Evolutionary conservation across 2,888 invertebrate genomes (phyloP), one percentile per base, ranked within the genome.

Genomic region (Drosophila basisetae): DNA sequence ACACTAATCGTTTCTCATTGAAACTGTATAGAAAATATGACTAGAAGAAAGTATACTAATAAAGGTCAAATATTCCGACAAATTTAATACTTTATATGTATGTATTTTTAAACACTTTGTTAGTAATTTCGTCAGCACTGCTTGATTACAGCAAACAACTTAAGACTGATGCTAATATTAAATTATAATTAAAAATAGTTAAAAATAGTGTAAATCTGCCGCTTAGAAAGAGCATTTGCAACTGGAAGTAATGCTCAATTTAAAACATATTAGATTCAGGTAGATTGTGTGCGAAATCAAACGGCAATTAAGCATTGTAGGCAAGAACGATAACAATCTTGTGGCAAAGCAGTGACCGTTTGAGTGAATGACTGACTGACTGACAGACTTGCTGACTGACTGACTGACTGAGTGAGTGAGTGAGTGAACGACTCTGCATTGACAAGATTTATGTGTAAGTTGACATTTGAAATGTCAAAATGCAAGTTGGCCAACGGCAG

Each of bases 401-500:
- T 25, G 76, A 66, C 31, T 49, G 60, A 59, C 18, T 61, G 70
- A 83, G 54, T 69, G 72, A 68, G 33, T 69, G 68, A 70, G 30
- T 58, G 77, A 79, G 64, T 62, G 77, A 55, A 65, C 67, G 67
- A 70, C 70, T 68, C 68, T 63, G 75, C 68, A 62, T 64, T 68
- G 66, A 53, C 66, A 72, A 75, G 80, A 82, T 82, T 78, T 76
- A 75, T 82, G 72, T 73, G 58, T 78, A 78, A 76, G 84, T 89
- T 85, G 89, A 84, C 91, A 90, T 89, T 90, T 79, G 71, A 90
- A 90, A 85, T 87, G 87, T 83, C 87, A 80, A 82, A 86, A 80
- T 71, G 72, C 70, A 73, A 68, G 74, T 72, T 84, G 74, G 74
- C 61, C 66, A 63, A 72, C 73, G 66, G 68, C 78, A 59, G 33